Evolutionary conservation across 1,140 invertebrate genomes (phyloP).

Genomic region (silkworm (Bombyx mori)): ASM3026992v2 NC_085119.1:7367501-7368000

Average conservation of each 20-base stretch:
- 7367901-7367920: conserved; percentile 93
- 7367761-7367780: conserved; percentile 90
- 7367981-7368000: conserved; percentile 82
- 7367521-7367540: too few relatives aligned
- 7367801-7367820: not conserved
- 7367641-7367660: conserved; percentile 88
- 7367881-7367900: conserved; percentile 97
- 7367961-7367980: conserved; percentile 96
- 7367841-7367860: conserved; percentile 37
- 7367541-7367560: too few relatives aligned
- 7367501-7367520: too few relatives aligned
- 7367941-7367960: conserved; percentile 92
- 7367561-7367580: not conserved
- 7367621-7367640: conserved; percentile 83
- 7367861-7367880: conserved; percentile 95
- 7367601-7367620: conserved; percentile 86
- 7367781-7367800: conserved; percentile 86
- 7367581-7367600: conserved; percentile 60
- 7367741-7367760: conserved; percentile 87
- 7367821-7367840: conserved; percentile 1
- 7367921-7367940: conserved; percentile 86
- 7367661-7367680: conserved; percentile 90
- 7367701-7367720: conserved; percentile 86
- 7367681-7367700: conserved; percentile 85
- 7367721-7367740: conserved; percentile 91